Conservation (phyloP, 1,140 invertebrate species). For the Micrasema longulum region DNA sequence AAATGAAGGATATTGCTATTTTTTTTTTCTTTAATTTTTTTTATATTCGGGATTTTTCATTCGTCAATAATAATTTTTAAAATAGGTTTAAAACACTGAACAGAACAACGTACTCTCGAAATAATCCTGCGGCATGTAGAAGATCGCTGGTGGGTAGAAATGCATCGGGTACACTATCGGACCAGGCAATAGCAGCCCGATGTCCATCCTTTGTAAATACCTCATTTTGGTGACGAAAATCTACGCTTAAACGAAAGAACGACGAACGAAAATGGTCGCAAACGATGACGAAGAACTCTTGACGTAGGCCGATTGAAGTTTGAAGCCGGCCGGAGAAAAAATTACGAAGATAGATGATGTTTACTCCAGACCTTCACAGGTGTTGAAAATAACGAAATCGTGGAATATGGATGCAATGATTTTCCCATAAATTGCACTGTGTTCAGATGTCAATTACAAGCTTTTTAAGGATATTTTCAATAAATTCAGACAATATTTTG, state of each 20-base stretch:
- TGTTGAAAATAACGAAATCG: neutral
- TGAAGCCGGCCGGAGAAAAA: neutral
- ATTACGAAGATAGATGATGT: neutral
- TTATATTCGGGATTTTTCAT: too few species aligned
- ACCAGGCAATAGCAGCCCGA: constrained; percentile 22
- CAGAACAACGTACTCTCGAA: constrained; percentile 39
- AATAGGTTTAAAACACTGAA: too few species aligned
- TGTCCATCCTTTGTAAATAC: constrained; percentile 33
- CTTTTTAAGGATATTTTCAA: neutral
- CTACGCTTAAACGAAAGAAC: neutral
- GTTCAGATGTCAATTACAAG: neutral
- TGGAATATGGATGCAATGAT: neutral
- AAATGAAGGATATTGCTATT: too few species aligned
- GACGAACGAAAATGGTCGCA: neutral
- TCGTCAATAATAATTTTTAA: too few species aligned
- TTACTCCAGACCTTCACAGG: neutral
- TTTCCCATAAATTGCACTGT: neutral
- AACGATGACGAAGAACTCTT: neutral
- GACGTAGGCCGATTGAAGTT: neutral
- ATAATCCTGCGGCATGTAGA: constrained; percentile 42
- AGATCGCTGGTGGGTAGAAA: constrained; percentile 35
- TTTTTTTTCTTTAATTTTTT: too few species aligned
- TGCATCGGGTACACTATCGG: constrained; percentile 13
- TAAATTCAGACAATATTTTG: neutral
- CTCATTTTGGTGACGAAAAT: neutral